phyloP scores from a whole-genome alignment of 2,888 invertebrate species.

The Coelinius sp. region DNA sequence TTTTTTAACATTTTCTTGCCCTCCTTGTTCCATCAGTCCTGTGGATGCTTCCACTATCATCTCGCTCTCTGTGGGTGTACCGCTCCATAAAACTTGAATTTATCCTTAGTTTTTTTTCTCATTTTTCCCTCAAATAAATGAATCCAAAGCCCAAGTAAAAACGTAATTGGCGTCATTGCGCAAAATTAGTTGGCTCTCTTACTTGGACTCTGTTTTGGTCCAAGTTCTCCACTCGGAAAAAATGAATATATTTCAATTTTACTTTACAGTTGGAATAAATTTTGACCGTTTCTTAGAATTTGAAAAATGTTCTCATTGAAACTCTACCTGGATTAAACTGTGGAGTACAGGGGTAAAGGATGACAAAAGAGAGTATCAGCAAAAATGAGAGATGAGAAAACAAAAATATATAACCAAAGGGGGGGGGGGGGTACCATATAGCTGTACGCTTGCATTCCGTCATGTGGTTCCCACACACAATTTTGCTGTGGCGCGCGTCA shows the following conservation, averaged over 20 bases:
- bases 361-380: not conserved
- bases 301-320: no score
- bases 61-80: not conserved
- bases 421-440: slow-evolving; percentile 55
- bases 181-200: slow-evolving; percentile 55
- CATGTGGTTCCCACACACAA: slow-evolving; percentile 56
- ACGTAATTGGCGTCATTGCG: slow-evolving; percentile 61
- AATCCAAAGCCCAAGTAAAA: slow-evolving; percentile 53
- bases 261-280: no score
- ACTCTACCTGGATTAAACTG: not conserved
- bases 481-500: slow-evolving; percentile 35
- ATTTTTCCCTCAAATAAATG: slow-evolving; percentile 50
- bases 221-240: not conserved
- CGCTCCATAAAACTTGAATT: slow-evolving; percentile 16
- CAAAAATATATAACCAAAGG: slow-evolving; percentile 25
- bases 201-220: not conserved
- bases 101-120: not conserved
- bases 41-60: not conserved
- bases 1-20: slow-evolving; percentile 17
- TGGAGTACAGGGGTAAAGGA: not conserved
- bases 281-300: no score
- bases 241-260: not conserved
- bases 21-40: not conserved
- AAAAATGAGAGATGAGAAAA: not conserved
- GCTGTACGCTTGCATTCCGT: slow-evolving; percentile 60